These are phyloP conservation scores for Chlamydotis undulata DNA, from an alignment of 2,113 vertebrate species.

Conservation along the genomic window DNA sequence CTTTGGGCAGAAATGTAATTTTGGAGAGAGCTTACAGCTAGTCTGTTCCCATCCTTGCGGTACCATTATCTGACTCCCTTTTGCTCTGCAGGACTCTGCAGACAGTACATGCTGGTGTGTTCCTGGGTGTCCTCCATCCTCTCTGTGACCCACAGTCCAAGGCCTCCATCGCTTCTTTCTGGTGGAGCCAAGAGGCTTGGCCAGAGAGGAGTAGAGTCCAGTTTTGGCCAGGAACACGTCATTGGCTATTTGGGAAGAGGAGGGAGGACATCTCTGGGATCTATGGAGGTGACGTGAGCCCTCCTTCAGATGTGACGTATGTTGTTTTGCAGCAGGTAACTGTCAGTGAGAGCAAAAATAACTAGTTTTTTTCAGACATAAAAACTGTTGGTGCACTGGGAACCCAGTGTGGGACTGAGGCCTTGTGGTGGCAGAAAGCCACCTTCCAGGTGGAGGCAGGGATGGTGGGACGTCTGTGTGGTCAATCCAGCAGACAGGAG, in stretches of 20 bases:
- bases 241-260: background rate
- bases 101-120: background rate
- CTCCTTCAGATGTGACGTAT: background rate
- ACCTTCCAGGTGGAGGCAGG: background rate
- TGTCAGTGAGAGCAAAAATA: background rate
- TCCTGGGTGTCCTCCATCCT: fast-evolving
- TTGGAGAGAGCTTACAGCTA: background rate
- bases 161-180: background rate
- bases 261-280: background rate
- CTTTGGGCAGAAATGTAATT: background rate
- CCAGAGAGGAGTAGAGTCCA: background rate
- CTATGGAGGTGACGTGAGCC: background rate
- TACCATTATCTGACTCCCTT: background rate
- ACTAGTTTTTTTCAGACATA: background rate
- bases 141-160: background rate
- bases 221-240: background rate
- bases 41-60: background rate
- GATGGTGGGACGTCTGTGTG: background rate
- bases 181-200: background rate
- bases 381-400: background rate
- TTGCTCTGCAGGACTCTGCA: background rate
- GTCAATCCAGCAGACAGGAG: background rate
- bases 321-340: background rate
- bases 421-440: background rate
- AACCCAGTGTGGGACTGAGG: background rate